Evolutionary conservation across 2,888 invertebrate species (phyloP), one percentile per base, ranked within the genome.

Genomic region (Polietes domitor): DNA sequence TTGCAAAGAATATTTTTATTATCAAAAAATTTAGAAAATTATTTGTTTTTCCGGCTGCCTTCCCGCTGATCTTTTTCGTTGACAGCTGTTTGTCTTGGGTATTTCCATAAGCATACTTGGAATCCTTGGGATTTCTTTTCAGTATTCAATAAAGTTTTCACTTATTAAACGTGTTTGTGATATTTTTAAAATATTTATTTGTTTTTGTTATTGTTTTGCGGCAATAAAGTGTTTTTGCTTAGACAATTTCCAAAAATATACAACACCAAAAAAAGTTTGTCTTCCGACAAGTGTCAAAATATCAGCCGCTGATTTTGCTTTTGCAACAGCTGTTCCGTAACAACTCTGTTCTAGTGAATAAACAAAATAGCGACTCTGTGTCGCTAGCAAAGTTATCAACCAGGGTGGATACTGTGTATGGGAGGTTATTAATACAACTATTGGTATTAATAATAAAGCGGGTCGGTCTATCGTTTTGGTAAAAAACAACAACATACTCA

Each of bases 251-350:
- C 15, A 79, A 9, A 72, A 75, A 77, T 63, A 53, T 17, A 80
- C 71, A 72, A 81, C 21, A 65, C 21, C n/a, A n/a, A n/a, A n/a
- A n/a, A 61, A 76, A 10, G 15, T 70, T 63, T 77, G 6, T 61
- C 12, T 37, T 53, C 43, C 55, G 26, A 53, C 43, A 65, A 65
- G 55, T 83, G 82, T 83, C 82, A 76, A 55, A 58, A 76, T 21
- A n/a, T 72, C 24, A 76, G 55, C 58, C 71, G 78, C 78, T 53
- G 82, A 65, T 58, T 73, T 73, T 83, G 61, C 58, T 78, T 10
- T 68, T 5, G 15, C 63, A 71, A 68, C 70, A 70, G 15, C 47
- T n/a, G 47, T 47, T 4, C n/a, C 5, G 32, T 4, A 32, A 32
- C 32, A 32, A 32, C 32, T 2, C 61, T 71, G 75, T 41, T 32